Conservation (phyloP, 2,888 invertebrate genomes). For the Ectropis crepuscularia region DNA sequence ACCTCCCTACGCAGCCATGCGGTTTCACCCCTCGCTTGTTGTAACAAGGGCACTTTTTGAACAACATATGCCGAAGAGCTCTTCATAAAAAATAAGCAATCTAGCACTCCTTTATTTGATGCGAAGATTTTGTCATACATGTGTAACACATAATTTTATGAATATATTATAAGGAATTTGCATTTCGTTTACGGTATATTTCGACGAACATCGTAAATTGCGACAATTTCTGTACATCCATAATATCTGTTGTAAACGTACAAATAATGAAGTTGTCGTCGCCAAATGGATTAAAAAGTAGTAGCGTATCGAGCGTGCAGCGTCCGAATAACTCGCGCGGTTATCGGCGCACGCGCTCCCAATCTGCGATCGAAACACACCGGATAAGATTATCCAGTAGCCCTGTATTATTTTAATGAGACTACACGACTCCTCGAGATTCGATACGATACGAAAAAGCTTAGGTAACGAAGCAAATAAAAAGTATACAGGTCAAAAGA, state of each 20-base stretch:
- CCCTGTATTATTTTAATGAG: constrained; percentile 85
- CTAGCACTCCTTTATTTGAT: constrained; percentile 66
- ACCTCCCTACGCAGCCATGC: constrained; percentile 46
- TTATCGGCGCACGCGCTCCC: constrained; percentile 83
- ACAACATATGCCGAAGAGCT: constrained; percentile 46
- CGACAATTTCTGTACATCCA: constrained; percentile 24
- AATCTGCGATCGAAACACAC: constrained; percentile 83
- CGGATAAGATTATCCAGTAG: constrained; percentile 85
- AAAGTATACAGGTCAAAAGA: constrained; percentile 78
- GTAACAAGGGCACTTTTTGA: constrained; percentile 60
- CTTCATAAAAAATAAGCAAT: constrained; percentile 66
- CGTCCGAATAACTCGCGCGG: constrained; percentile 79
- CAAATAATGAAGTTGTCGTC: constrained; percentile 82
- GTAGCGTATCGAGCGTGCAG: constrained; percentile 77
- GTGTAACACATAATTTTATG: constrained; percentile 74
- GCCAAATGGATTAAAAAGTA: constrained; percentile 78
- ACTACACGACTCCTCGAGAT: constrained; percentile 83
- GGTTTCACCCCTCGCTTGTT: constrained; percentile 49
- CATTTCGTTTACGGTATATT: constrained; percentile 54
- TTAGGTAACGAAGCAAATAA: constrained; percentile 82
- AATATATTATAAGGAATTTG: constrained; percentile 74
- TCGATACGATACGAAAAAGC: constrained; percentile 79
- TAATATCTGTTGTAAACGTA: constrained; percentile 51
- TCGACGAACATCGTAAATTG: constrained; percentile 24
- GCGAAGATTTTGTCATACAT: constrained; percentile 69